Conservation (phyloP, 2,888 invertebrate species). For the Amphipyra berbera region DNA sequence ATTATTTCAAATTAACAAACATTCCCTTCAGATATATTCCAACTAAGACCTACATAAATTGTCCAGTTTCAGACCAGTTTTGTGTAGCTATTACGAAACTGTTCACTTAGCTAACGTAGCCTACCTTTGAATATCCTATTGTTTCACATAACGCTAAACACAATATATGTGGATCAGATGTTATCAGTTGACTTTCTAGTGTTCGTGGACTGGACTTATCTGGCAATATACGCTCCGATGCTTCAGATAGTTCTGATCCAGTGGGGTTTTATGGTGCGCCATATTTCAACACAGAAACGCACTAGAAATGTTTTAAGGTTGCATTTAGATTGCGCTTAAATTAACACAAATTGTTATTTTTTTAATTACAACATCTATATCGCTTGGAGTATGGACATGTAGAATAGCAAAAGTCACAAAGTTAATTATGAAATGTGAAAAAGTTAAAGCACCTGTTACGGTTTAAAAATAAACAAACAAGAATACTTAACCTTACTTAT, state of each 20-base stretch:
- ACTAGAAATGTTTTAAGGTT: slow-evolving; percentile 24
- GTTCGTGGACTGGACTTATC: slow-evolving; percentile 55
- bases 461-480: too few relatives aligned
- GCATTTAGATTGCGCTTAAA: slow-evolving; percentile 14
- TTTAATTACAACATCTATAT: too few relatives aligned
- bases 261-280: slow-evolving; percentile 60
- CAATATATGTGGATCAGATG: slow-evolving; percentile 69
- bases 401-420: too few relatives aligned
- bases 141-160: slow-evolving; percentile 54
- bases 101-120: slow-evolving; percentile 39
- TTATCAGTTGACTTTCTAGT: slow-evolving; percentile 71
- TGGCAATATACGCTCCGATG: slow-evolving; percentile 70
- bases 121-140: slow-evolving; percentile 45
- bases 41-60: slow-evolving; percentile 1
- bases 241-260: slow-evolving; percentile 70
- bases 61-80: slow-evolving; percentile 23
- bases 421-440: too few relatives aligned
- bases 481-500: too few relatives aligned
- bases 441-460: too few relatives aligned
- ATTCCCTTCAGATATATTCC: background rate
- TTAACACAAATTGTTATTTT: slow-evolving; percentile 10
- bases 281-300: slow-evolving; percentile 57
- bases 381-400: too few relatives aligned
- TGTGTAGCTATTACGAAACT: slow-evolving; percentile 34
- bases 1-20: too few relatives aligned